Evolutionary conservation across 2,797 vertebrate genomes (phyloP).

Genomic region (Mormyrops attenuatus): DNA sequence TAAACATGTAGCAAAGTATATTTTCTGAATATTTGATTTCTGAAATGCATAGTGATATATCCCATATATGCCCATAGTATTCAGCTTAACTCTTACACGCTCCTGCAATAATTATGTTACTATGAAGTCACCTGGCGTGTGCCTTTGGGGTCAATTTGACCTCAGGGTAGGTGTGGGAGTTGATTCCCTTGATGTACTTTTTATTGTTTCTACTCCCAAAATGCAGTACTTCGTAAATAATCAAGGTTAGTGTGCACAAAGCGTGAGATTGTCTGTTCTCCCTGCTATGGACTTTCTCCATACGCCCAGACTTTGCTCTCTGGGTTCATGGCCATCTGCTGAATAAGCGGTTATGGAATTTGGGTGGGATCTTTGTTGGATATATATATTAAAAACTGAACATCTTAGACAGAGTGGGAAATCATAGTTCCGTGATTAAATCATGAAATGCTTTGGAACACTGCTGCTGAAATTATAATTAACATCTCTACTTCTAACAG

Average conservation of each 20-base stretch:
- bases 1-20: neutral
- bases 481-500: neutral
- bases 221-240: neutral
- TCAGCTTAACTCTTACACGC: neutral
- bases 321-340: neutral
- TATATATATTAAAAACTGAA: neutral
- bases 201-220: neutral
- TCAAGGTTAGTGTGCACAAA: neutral
- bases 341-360: neutral
- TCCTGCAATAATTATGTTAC: too few relatives aligned
- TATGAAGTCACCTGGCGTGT: too few relatives aligned
- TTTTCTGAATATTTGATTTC: neutral
- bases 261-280: neutral
- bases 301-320: neutral
- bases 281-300: neutral
- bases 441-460: neutral
- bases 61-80: neutral
- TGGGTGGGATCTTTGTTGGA: neutral
- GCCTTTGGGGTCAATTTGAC: too few relatives aligned
- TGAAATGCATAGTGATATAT: neutral
- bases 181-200: neutral
- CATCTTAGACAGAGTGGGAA: neutral
- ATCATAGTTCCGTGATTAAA: neutral
- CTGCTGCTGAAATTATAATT: neutral
- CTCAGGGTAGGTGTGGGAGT: too few relatives aligned